These are phyloP conservation scores for Stenolophus ochropezus DNA, from an alignment of 2,888 invertebrate genomes.

Conservation along the genomic window DNA sequence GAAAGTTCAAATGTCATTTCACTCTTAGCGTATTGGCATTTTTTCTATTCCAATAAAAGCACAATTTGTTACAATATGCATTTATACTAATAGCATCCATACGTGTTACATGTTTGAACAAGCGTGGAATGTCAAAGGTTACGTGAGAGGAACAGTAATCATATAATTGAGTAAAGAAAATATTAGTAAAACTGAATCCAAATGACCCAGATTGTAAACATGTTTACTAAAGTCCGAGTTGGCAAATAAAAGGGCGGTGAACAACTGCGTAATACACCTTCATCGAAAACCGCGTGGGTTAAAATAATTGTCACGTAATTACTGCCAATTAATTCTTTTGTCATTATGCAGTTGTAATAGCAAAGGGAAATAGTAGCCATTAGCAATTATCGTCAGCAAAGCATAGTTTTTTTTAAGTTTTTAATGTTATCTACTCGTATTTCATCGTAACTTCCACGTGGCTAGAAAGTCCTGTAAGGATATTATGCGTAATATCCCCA, in stretches of 20 bases:
- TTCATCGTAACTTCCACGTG: no score
- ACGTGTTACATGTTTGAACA: neutral
- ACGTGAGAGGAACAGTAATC: neutral
- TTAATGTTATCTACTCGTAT: no score
- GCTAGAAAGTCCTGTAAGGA: no score
- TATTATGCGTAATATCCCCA: no score
- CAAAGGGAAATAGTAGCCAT: neutral
- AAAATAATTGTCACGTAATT: slow-evolving; percentile 36
- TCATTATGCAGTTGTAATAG: neutral
- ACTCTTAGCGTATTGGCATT: no score
- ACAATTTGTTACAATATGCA: neutral
- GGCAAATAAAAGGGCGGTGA: neutral
- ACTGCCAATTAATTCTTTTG: slow-evolving; percentile 28
- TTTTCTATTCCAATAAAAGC: neutral
- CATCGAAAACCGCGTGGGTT: slow-evolving; percentile 10
- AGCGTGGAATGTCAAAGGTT: neutral
- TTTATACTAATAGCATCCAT: neutral
- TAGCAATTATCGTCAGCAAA: neutral
- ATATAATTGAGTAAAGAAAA: slow-evolving; percentile 19
- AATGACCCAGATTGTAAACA: slow-evolving; percentile 48
- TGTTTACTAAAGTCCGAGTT: slow-evolving; percentile 22
- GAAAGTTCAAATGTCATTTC: neutral
- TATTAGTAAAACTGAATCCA: neutral
- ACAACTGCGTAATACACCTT: slow-evolving; percentile 44
- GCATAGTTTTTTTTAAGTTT: neutral